Conservation (phyloP, 2,797 vertebrate genomes). For the Zenarchopterus dispar region DNA sequence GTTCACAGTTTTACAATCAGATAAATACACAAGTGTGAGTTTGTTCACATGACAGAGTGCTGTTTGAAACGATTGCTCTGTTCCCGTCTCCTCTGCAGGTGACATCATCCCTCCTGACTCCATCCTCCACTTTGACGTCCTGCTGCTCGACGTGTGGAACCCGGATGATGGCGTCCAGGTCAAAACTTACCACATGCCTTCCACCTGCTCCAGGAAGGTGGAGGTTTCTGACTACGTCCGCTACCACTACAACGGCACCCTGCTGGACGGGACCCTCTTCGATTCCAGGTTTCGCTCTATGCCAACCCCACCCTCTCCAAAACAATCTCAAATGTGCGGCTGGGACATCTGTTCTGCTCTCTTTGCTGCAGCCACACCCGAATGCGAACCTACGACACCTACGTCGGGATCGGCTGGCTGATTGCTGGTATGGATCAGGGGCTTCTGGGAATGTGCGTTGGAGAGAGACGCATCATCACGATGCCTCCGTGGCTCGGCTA, state of each 20-base stretch:
- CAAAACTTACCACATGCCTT: slow-evolving; percentile 88
- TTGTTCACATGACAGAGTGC: neutral
- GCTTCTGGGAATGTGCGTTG: slow-evolving; percentile 96
- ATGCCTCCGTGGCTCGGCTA: slow-evolving; percentile 95
- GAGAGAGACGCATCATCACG: slow-evolving; percentile 92
- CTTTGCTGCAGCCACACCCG: slow-evolving; percentile 88
- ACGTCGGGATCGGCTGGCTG: slow-evolving; percentile 98
- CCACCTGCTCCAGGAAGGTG: slow-evolving; percentile 87
- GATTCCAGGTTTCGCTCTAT: slow-evolving; percentile 82
- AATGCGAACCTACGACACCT: slow-evolving; percentile 95
- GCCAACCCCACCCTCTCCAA: neutral
- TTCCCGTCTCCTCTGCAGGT: slow-evolving; percentile 72
- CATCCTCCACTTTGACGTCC: slow-evolving; percentile 94
- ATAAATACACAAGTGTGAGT: neutral
- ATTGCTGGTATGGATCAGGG: slow-evolving; percentile 98
- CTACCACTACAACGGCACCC: slow-evolving; percentile 96
- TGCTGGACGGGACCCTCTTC: slow-evolving; percentile 95
- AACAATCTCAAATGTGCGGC: neutral
- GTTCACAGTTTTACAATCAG: no score
- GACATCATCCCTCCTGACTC: slow-evolving; percentile 91
- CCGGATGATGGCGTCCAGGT: slow-evolving; percentile 88
- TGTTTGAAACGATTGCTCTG: neutral
- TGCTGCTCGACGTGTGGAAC: slow-evolving; percentile 97
- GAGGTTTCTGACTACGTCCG: slow-evolving; percentile 96
- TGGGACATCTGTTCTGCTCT: neutral